Conservation (phyloP, 2,113 vertebrate species). For the Eretmochelys imbricata region DNA sequence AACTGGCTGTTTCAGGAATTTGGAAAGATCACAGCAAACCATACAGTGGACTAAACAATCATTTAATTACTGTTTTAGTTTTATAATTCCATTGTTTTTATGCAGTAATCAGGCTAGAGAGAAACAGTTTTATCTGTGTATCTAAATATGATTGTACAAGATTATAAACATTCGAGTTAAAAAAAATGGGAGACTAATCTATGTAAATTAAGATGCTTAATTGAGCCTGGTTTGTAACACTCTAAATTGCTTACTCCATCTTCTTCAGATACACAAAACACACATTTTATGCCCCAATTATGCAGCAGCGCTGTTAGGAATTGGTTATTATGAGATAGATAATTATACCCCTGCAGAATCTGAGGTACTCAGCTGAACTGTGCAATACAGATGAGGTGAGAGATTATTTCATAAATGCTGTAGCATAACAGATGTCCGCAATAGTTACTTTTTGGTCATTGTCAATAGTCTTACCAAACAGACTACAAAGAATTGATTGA, state of each 20-base stretch:
- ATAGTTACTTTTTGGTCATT: background rate
- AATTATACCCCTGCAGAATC: slow-evolving; percentile 37
- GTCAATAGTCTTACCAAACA: background rate
- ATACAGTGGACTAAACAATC: background rate
- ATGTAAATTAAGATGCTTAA: slow-evolving; percentile 69
- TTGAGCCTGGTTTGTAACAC: slow-evolving; percentile 57
- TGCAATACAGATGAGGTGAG: slow-evolving; percentile 1
- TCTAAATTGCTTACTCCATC: slow-evolving; percentile 65
- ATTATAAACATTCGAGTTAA: slow-evolving; percentile 47
- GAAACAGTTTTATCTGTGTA: slow-evolving; percentile 43
- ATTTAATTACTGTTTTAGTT: background rate
- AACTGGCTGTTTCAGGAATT: background rate
- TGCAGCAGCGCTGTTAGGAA: slow-evolving; percentile 23
- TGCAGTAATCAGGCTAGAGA: slow-evolving; percentile 34
- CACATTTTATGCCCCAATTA: slow-evolving; percentile 40
- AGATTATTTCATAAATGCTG: background rate
- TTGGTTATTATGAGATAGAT: slow-evolving; percentile 39
- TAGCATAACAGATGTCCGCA: too few relatives aligned
- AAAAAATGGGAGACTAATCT: slow-evolving; percentile 45
- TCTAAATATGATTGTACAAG: slow-evolving; percentile 49
- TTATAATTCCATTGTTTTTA: background rate
- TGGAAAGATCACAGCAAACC: background rate
- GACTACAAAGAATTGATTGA: background rate
- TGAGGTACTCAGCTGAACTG: background rate
- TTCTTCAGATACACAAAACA: slow-evolving; percentile 59